Evolutionary conservation across 2,888 invertebrate genomes (phyloP), one percentile per base, ranked within the genome.

Genomic region (Bombylius discolor): DNA sequence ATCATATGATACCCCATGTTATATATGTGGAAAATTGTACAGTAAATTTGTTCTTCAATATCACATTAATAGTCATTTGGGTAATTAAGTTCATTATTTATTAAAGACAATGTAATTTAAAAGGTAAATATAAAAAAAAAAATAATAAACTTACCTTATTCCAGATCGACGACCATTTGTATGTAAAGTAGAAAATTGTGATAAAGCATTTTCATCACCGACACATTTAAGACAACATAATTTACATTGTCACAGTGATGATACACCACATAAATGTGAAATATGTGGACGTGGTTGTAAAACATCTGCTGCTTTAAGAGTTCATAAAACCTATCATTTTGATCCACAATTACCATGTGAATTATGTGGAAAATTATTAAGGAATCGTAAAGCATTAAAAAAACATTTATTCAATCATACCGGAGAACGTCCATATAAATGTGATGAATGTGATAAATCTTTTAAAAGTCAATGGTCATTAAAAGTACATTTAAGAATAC

Each of bases 321-420:
- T 46, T n/a, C n/a, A 46, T 14, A 5, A 8, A 36, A 53, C 47
- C 5, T 53, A 53, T 53, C 53, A 53, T 47, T 33, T 33, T 47
- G 53, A 53, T 14, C 53, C 53, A 31, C 36, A 53, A 14, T 23
- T 53, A 23, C 53, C 53, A 39, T 53, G 53, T 42, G 11, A 32
- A 12, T 14, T 53, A 23, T 53, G 53, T 14, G 53, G 53, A 11
- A 47, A 53, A 47, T 42, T 53, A 42, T 47, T 47, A 49, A 32
- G 49, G 11, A 32, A 49, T 33, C 33, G 5, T 5, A 32, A 34
- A 32, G 32, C 33, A n/a, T 13, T 49, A 13, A 49, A 49, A 32
- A 33, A 32, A 6, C 46, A 46, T 46, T 5, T 46, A 5, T 23
- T n/a, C 46, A 8, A 6, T 46, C 46, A 46, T 46, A 46, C 46